phyloP scores from a whole-genome alignment of 1,140 invertebrate species.

The Theocolax elegans region DNA sequence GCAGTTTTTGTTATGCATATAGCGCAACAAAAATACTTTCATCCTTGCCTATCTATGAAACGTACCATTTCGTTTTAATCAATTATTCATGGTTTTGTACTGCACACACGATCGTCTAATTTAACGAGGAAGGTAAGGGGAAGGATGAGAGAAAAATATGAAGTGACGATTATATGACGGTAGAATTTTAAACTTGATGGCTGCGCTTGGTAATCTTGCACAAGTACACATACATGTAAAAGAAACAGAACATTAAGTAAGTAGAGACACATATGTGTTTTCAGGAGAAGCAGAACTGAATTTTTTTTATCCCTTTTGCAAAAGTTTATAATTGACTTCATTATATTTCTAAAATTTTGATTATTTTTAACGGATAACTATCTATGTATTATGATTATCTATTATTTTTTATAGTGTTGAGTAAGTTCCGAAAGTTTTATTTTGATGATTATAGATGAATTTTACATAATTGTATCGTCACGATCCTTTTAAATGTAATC shows the following conservation, averaged over 20 bases:
- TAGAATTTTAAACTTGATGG: slow-evolving; percentile 15
- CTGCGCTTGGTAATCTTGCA: neutral
- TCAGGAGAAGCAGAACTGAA: slow-evolving; percentile 7
- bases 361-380: no score
- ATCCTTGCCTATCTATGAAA: neutral
- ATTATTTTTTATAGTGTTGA: no score
- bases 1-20: slow-evolving; percentile 20
- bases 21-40: slow-evolving; percentile 27
- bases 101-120: neutral
- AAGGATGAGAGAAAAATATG: neutral
- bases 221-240: slow-evolving; percentile 17
- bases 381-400: no score
- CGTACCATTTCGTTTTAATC: slow-evolving; percentile 13
- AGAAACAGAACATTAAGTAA: slow-evolving; percentile 30
- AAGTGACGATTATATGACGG: slow-evolving; percentile 1
- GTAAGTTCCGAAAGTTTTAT: no score
- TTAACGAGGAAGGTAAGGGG: neutral
- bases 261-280: neutral
- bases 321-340: no score
- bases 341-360: no score
- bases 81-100: slow-evolving; percentile 19
- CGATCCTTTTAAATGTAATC: no score
- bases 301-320: no score
- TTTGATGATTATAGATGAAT: no score
- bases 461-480: no score